Base-by-base conservation (phyloP, 2,888 invertebrate genomes). In the Plebejus anna region DNA sequence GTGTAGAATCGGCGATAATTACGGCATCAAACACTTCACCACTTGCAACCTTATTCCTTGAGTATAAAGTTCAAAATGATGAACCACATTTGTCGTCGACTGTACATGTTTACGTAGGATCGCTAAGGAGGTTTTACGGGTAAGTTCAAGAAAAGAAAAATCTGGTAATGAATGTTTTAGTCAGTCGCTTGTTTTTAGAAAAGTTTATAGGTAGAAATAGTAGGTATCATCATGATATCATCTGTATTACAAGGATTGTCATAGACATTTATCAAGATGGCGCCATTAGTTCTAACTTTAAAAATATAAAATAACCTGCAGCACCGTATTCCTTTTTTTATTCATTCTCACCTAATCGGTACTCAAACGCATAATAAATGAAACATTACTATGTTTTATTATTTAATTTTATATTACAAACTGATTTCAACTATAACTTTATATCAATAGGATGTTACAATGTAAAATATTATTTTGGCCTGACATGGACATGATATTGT, bases 1-100 rank as follows among this genome's bases (percentile, higher is more conserved):
- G 92, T 88, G 84, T 77, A 77, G 81, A 81, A 80, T 82, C 28
- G 61, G 5, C 36, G 70, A 70, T 38, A 70, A 70, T 70, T 36
- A 70, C 70, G 22, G 22, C 55, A 16, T 55, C 16, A 55, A 55
- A 55, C 3, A 16, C 55, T 55, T 55, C 1, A 4, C 55, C 16
- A 55, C 55, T 55, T 55, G 55, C 55, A 16, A 55, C 16, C 4
- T 16, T 55, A 16, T 55, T 55, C 55, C 55, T 13, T 55, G 16
- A 13, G 4, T 0, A 55, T 55, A 55, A 55, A 3, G 4, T 55
- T 55, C 16, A 16, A 55, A 55, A 16, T 16, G 51, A 13, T 51
- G 4, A 51, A 55, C 0, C 22, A 22, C 55, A 16, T 55, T 16
- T 55, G 4, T 47, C 47, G 47, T 47, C 55, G 55, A 55, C 55